These are phyloP conservation scores for Ctenomys sociabilis DNA, from an alignment of 2,113 vertebrate genomes.

Conservation along the genomic window DNA sequence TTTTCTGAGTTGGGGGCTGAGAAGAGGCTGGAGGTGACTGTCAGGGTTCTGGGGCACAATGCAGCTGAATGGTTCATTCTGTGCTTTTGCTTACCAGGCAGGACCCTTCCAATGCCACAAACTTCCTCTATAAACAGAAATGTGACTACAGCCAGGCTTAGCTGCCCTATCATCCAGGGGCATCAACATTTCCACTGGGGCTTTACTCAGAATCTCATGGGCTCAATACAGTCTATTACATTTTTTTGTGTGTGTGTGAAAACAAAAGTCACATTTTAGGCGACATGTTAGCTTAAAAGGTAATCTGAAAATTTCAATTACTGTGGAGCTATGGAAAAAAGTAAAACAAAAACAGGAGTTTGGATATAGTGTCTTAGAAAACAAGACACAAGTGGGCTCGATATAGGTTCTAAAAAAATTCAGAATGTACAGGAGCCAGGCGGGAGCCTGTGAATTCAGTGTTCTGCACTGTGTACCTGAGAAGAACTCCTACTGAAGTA, in stretches of 20 bases:
- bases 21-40: not conserved
- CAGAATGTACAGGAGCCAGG: slow-evolving; percentile 50
- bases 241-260: not conserved
- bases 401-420: slow-evolving; percentile 48
- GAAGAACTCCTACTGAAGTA: slow-evolving; percentile 64
- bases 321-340: not conserved
- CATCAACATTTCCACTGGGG: not conserved
- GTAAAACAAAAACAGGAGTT: slow-evolving; percentile 49
- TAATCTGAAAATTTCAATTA: slow-evolving; percentile 30
- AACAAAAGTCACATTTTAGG: not conserved
- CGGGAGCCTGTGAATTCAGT: slow-evolving; percentile 61
- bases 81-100: not conserved
- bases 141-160: not conserved
- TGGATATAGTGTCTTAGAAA: slow-evolving; percentile 41
- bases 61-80: not conserved
- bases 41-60: not conserved
- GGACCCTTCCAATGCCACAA: not conserved
- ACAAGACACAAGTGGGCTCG: slow-evolving; percentile 21
- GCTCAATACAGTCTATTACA: not conserved
- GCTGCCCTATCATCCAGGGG: not conserved
- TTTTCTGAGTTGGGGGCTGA: not conserved
- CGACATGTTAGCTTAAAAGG: not conserved
- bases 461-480: not conserved
- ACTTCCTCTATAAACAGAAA: not conserved
- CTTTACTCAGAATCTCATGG: not conserved